A percentile compares a stretch with the other conserved stretches of the same genome.
phyloP scores from a whole-genome alignment of 2,797 vertebrate species.

The Nannoperca australis region DNA sequence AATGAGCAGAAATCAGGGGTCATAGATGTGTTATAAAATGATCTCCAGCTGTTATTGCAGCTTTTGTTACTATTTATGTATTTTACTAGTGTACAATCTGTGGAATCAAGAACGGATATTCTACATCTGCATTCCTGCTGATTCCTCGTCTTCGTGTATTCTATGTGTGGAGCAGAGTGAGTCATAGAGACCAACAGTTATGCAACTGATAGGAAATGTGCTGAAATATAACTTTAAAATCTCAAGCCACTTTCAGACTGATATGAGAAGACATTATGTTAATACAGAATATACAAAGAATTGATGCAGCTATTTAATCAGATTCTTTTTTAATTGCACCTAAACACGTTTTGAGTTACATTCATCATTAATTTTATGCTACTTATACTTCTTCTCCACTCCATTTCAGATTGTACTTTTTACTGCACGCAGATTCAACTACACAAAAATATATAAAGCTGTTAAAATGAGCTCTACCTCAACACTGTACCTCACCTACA shows the following conservation, averaged over 20 bases:
- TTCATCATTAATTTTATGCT: background rate
- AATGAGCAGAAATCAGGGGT: background rate
- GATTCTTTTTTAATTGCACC: background rate
- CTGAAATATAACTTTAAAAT: constrained; percentile 3
- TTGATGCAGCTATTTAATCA: background rate
- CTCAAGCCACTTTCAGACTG: background rate
- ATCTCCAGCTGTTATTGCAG: background rate
- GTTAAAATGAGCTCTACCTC: background rate
- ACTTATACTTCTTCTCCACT: background rate
- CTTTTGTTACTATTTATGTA: background rate
- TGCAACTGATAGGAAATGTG: constrained; percentile 14
- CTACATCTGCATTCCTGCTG: background rate
- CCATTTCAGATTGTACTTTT: background rate
- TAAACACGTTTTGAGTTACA: background rate
- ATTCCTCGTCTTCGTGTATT: background rate
- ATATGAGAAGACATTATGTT: background rate
- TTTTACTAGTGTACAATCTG: background rate
- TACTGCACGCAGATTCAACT: background rate
- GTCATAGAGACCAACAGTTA: constrained; percentile 37
- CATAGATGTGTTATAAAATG: background rate
- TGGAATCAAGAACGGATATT: background rate
- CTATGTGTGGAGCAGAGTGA: constrained; percentile 23
- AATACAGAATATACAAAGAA: background rate
- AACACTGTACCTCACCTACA: background rate
- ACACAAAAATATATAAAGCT: background rate